Conservation (phyloP, 1,140 invertebrate genomes). For the Eubasilissa regina region DNA sequence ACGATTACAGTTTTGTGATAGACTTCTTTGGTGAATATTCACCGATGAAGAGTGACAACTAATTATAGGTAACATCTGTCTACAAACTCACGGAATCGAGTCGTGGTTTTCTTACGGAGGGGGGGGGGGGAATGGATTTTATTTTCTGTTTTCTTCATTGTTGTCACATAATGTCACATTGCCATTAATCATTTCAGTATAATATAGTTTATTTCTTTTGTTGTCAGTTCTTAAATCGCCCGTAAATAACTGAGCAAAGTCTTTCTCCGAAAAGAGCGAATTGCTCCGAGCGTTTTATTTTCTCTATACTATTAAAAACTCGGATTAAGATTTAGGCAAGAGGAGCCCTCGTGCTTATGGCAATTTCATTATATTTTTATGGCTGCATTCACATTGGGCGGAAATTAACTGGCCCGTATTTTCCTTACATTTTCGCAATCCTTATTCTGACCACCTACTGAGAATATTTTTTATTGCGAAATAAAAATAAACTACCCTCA, state of each 20-base stretch:
- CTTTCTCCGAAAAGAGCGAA: background rate
- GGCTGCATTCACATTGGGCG: constrained; percentile 25
- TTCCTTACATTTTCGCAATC: constrained; percentile 25
- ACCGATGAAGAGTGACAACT: no score
- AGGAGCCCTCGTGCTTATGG: constrained; percentile 19
- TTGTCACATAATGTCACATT: no score
- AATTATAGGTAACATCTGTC: no score
- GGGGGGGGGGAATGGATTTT: constrained; percentile 12
- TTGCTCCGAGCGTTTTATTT: constrained; percentile 1
- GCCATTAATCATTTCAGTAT: background rate
- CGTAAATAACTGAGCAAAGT: background rate
- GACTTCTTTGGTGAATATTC: no score
- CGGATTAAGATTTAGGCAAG: constrained; percentile 24
- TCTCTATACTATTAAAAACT: constrained; percentile 23
- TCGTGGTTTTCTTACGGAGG: no score
- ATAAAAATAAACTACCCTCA: constrained; percentile 21
- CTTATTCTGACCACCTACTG: constrained; percentile 13
- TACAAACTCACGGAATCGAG: no score
- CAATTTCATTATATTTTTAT: constrained; percentile 34
- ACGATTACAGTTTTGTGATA: no score
- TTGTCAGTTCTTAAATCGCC: background rate
- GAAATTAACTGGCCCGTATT: constrained; percentile 33
- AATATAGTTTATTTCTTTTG: background rate
- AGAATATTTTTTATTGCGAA: constrained; percentile 30
- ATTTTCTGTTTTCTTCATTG: background rate